phyloP scores from a whole-genome alignment of 2,888 invertebrate species.

The Eulithis testata region DNA sequence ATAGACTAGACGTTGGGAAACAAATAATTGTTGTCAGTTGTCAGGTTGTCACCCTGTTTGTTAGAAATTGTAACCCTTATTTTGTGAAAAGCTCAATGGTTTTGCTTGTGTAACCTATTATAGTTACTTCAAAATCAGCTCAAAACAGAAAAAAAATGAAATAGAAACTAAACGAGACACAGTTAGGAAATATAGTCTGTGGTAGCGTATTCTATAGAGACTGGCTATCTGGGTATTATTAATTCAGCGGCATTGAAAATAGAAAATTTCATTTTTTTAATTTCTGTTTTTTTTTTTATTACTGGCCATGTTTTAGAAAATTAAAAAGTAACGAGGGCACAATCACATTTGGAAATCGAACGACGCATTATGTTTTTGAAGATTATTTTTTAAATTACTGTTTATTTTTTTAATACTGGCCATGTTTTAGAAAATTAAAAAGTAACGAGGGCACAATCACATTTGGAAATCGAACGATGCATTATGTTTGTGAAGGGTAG shows the following conservation, averaged over 20 bases:
- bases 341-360: constrained; percentile 46
- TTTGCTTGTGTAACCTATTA: too few species aligned
- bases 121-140: too few species aligned
- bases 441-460: constrained; percentile 13
- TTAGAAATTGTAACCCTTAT: not conserved
- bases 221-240: too few species aligned
- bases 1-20: not conserved
- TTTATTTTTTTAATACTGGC: not conserved
- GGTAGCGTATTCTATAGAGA: too few species aligned
- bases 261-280: too few species aligned
- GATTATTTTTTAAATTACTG: not conserved
- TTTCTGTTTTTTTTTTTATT: not conserved
- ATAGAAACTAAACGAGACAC: too few species aligned
- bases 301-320: not conserved
- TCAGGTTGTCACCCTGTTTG: not conserved
- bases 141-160: too few species aligned
- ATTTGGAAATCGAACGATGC: constrained; percentile 51
- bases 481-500: constrained; percentile 61
- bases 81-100: too few species aligned
- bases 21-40: not conserved
- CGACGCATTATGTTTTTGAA: constrained; percentile 60
- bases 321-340: constrained; percentile 12
- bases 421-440: constrained; percentile 3
- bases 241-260: not conserved
- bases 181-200: too few species aligned